These are phyloP conservation scores for Nothobranchius kuhntae DNA, from an alignment of 2,113 vertebrate species.

Conservation along the genomic window DNA sequence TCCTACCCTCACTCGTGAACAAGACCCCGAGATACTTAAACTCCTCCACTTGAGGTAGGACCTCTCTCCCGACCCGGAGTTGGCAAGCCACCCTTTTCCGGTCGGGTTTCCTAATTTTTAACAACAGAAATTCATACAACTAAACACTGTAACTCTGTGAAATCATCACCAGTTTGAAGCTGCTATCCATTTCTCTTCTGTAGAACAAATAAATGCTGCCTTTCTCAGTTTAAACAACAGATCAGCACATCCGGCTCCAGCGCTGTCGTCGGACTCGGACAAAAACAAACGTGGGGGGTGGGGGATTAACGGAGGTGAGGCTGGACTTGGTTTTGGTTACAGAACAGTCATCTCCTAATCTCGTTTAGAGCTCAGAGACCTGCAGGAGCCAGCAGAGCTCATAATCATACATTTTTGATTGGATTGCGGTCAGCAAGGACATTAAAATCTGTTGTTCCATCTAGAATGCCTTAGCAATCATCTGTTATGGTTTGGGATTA, in stretches of 20 bases:
- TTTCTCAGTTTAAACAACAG: too few relatives aligned
- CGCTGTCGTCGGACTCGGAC: background rate
- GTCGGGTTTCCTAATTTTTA: too few relatives aligned
- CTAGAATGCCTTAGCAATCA: conserved; percentile 60
- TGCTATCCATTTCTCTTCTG: too few relatives aligned
- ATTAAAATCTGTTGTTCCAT: conserved; percentile 66
- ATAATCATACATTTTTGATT: conserved; percentile 71
- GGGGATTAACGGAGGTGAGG: conserved; percentile 59
- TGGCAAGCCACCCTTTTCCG: too few relatives aligned
- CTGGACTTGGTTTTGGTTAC: conserved; percentile 10
- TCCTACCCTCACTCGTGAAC: too few relatives aligned
- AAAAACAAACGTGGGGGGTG: background rate
- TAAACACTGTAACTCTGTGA: too few relatives aligned
- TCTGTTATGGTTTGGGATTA: conserved; percentile 70
- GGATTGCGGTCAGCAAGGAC: conserved; percentile 64
- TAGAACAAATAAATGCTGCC: too few relatives aligned
- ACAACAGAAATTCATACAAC: too few relatives aligned
- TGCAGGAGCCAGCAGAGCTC: conserved; percentile 45
- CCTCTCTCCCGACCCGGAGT: too few relatives aligned
- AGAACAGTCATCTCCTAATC: conserved; percentile 36
- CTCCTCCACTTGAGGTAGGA: too few relatives aligned
- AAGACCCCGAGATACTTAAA: too few relatives aligned
- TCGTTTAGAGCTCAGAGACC: conserved; percentile 40
- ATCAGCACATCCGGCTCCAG: background rate
- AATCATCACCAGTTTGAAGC: too few relatives aligned